phyloP scores from a whole-genome alignment of 1,140 invertebrate species.

The Steinernema feltiae region DNA sequence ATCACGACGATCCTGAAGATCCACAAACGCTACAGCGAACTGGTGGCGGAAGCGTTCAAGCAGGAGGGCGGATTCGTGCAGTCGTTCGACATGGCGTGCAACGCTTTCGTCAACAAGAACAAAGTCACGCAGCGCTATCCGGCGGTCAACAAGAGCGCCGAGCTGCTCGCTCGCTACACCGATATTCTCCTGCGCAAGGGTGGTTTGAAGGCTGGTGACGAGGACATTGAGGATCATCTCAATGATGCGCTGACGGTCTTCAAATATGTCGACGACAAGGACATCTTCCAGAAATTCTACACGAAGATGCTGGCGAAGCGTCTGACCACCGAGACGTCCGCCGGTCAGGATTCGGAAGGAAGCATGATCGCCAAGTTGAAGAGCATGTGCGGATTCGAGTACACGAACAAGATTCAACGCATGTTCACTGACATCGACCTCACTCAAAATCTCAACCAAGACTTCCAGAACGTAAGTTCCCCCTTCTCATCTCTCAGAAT shows the following conservation, averaged over 20 bases:
- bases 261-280: slow-evolving; percentile 99
- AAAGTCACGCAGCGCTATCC: slow-evolving; percentile 69
- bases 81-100: slow-evolving; percentile 73
- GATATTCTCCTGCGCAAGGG: slow-evolving; percentile 87
- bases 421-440: neutral
- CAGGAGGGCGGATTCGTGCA: slow-evolving; percentile 95
- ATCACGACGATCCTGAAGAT: slow-evolving; percentile 93
- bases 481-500: neutral
- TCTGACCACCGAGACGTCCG: slow-evolving; percentile 73
- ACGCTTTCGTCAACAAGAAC: slow-evolving; percentile 86
- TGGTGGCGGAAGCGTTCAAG: slow-evolving; percentile 86
- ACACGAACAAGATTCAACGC: neutral
- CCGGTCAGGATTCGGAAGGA: slow-evolving; percentile 95
- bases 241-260: no score
- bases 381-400: slow-evolving; percentile 78
- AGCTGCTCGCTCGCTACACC: slow-evolving; percentile 93
- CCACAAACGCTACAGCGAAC: slow-evolving; percentile 90
- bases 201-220: slow-evolving; percentile 95
- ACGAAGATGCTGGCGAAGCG: slow-evolving; percentile 97
- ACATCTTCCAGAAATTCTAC: slow-evolving; percentile 99
- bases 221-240: slow-evolving; percentile 94
- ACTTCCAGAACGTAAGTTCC: neutral
- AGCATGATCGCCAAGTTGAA: slow-evolving; percentile 99
- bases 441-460: neutral
- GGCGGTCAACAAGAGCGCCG: slow-evolving; percentile 84